A percentile compares a stretch with the other conserved stretches of the same genome.
Evolutionary conservation across 2,113 vertebrate genomes (phyloP).

Genomic region (Rhegmatorhina hoffmannsi): DNA sequence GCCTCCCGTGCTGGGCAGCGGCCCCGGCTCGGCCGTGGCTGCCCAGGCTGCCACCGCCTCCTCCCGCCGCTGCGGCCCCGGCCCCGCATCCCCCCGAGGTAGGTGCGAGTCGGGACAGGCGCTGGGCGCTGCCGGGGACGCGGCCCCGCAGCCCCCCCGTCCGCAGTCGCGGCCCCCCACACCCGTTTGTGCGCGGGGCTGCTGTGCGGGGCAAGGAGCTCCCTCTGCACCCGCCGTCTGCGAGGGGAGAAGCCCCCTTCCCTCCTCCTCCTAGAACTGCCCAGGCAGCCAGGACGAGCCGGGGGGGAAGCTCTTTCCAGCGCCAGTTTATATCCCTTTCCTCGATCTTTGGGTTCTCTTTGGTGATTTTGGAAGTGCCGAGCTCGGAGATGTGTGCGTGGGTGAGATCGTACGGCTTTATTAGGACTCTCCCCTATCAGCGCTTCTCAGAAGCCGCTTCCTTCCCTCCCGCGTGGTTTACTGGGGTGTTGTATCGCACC

Average conservation of each 20-base stretch:
- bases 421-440: background rate
- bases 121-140: background rate
- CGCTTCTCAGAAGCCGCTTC: background rate
- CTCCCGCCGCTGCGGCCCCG: background rate
- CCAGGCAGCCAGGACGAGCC: background rate
- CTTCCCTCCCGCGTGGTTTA: background rate
- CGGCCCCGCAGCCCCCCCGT: background rate
- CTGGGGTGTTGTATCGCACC: background rate
- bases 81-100: conserved; percentile 19
- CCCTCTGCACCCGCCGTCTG: background rate
- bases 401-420: conserved; percentile 3
- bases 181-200: background rate
- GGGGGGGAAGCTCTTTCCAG: background rate
- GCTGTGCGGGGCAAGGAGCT: background rate
- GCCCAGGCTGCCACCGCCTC: background rate
- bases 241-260: background rate
- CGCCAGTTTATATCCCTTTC: background rate
- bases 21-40: background rate
- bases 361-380: conserved; percentile 37
- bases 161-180: background rate
- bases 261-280: background rate
- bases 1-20: background rate
- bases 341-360: background rate
- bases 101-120: background rate
- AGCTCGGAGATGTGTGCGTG: background rate